phyloP scores from a whole-genome alignment of 2,888 invertebrate genomes.

The Seira ritae region DNA sequence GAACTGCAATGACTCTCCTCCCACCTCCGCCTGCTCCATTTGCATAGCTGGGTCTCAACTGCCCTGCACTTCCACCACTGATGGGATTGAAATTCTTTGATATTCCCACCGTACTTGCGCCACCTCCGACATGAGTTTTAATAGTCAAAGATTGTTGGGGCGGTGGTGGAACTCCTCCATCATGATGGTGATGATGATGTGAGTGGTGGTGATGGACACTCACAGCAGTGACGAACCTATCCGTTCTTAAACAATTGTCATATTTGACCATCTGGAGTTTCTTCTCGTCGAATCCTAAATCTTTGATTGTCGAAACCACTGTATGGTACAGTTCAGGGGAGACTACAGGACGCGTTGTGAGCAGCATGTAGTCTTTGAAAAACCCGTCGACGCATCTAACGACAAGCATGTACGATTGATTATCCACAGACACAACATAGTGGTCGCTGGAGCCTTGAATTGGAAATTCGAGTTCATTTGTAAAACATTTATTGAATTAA shows the following conservation, averaged over 20 bases:
- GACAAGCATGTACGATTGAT: slow-evolving; percentile 37
- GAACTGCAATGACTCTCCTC: neutral
- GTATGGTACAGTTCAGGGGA: slow-evolving; percentile 38
- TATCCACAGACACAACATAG: slow-evolving; percentile 34
- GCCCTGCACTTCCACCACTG: neutral
- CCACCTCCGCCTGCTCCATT: neutral
- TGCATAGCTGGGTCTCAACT: slow-evolving; percentile 5
- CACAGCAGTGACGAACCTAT: slow-evolving; percentile 31
- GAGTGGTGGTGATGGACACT: slow-evolving; percentile 30
- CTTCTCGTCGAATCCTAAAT: slow-evolving; percentile 44
- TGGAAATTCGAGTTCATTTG: neutral
- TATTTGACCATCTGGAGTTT: slow-evolving; percentile 33
- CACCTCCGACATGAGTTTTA: neutral
- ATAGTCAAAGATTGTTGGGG: neutral
- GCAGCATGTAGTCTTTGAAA: slow-evolving; percentile 43
- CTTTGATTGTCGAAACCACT: slow-evolving; percentile 24
- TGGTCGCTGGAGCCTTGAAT: slow-evolving; percentile 37
- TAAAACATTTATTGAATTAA: too few relatives aligned
- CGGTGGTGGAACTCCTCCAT: too few relatives aligned
- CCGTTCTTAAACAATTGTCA: slow-evolving; percentile 36
- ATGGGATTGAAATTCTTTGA: neutral
- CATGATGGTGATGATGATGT: slow-evolving; percentile 15
- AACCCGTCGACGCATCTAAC: slow-evolving; percentile 47
- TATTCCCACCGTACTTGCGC: neutral
- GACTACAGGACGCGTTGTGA: slow-evolving; percentile 36